Base-by-base conservation (phyloP, 2,888 invertebrate genomes). In the Ecdyonurus torrentis region DNA sequence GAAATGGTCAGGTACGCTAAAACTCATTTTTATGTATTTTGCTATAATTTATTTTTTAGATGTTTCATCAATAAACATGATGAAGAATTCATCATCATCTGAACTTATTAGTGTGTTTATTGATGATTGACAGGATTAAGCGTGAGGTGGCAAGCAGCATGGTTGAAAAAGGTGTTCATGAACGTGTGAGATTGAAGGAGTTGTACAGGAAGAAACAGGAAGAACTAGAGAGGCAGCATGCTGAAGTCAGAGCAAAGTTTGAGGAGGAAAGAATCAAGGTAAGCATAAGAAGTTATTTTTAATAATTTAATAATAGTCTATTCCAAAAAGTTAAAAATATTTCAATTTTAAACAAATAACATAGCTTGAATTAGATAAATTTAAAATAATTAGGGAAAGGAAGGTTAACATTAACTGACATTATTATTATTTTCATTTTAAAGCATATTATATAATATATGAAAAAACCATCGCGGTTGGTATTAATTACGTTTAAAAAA, bases 91-190 rank as follows among this genome's bases (percentile, higher is more conserved):
- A 2, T 59, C 22, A 2, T 20, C 10, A 7, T 58, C 19, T 37
- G 18, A 10, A 25, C 7, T 25, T 2, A 25, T 24, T 58, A 22
- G 5, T 20, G 3, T n/a, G n/a, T n/a, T n/a, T n/a, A 23, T 10
- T 18, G 24, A 25, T 1, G 5, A 1, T 58, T 5, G 2, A 52
- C 24, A 74, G 91, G 72, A 87, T 89, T 74, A 92, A 91, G 74
- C 77, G 93, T 71, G 87, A 94, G 79, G 91, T 93, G 2, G 83
- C 83, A 60, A 83, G 81, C 65, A 81, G 85, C 70, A 86, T 93
- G 5, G 93, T 96, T 67, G 89, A 89, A 70, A 85, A 89, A 66
- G 95, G 93, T 55, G 95, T 95, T 61, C 85, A 87, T 66, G 95
- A 95, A 75, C 83, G 94, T 64, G 87, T 89, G 67, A 83, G 88